Conservation (phyloP, 2,797 vertebrate genomes). For the Platalea minor region DNA sequence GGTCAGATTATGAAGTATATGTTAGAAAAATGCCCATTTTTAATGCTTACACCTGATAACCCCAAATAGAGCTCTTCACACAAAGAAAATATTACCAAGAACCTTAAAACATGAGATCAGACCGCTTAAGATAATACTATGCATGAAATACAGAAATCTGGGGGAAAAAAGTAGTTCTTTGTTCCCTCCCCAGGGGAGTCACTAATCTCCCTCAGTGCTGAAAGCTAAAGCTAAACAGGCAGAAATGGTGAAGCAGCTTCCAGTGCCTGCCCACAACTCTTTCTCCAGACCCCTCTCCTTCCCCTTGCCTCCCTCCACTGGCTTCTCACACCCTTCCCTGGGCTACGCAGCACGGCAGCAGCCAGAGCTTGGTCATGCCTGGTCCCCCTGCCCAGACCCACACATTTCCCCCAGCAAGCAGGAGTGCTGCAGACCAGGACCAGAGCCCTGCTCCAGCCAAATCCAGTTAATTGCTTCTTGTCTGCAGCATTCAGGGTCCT, state of each 20-base stretch:
- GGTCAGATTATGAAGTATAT: neutral
- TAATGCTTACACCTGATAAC: neutral
- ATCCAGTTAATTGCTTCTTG: neutral
- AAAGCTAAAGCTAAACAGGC: neutral
- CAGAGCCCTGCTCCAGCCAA: neutral
- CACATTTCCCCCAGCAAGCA: rapidly evolving
- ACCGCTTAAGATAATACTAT: rapidly evolving
- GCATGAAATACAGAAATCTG: neutral
- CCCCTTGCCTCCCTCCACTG: neutral
- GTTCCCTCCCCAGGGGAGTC: neutral
- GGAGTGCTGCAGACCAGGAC: neutral
- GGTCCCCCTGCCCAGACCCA: neutral
- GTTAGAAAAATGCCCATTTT: neutral
- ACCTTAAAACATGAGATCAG: neutral
- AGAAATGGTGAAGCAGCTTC: neutral
- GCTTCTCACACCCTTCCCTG: rapidly evolving
- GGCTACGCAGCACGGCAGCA: neutral
- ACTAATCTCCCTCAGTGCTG: neutral
- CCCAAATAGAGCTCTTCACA: neutral
- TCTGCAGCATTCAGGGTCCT: neutral
- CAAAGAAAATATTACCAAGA: neutral
- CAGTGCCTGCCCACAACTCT: neutral
- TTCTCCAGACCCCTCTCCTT: neutral
- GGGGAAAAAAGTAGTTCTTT: neutral
- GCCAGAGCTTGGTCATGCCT: neutral